Base-by-base conservation (phyloP, 2,797 vertebrate genomes). In the Clarias pachynema region DNA sequence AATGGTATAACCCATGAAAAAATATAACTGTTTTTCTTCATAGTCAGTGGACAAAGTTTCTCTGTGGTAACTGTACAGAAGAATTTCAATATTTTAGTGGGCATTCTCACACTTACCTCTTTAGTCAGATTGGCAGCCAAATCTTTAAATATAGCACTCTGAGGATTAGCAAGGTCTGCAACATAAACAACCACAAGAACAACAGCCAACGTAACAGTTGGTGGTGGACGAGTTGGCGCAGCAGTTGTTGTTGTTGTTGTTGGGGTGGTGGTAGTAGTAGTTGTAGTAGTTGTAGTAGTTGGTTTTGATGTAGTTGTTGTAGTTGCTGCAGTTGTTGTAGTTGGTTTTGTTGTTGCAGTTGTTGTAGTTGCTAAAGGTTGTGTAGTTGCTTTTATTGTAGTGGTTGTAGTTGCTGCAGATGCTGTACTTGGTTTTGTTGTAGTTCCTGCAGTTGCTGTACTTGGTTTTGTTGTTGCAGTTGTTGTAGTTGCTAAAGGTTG, bases 121-220 rank as follows among this genome's bases (percentile, higher is more conserved):
- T 7, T 0, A 18, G 0, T 0, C 31, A 86, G 5, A 3, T 0
- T 18, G 4, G 8, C 2, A 65, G 84, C 84, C 24, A 81, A 49
- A 0, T 2, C 0, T 44, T 18, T 62, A 72, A 84, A 91, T 44
- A 65, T 49, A 0, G 0, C 0, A 57, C 34, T 86, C 2, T 68
- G 0, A 2, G 80, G 44, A 78, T 89, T 0, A 65, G 0, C 9
- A 22, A 80, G 74, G 1, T 0, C 40, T 18, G 1, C 0, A 72
- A 74, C 18, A 82, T 63, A 91, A 0, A 0, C 0, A 10, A 4
- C 0, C 72, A 22, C 0, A 9, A 90, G 68, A 10, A 74, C 70
- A 74, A 88, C 0, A 65, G n/a, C 34, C 4, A 90, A 4, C 2
- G 4, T 24, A 6, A 90, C 37, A 65, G 44, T 5, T 60, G 86